Conservation (phyloP, 1,140 invertebrate species). For the Drosophila sproati region DNA sequence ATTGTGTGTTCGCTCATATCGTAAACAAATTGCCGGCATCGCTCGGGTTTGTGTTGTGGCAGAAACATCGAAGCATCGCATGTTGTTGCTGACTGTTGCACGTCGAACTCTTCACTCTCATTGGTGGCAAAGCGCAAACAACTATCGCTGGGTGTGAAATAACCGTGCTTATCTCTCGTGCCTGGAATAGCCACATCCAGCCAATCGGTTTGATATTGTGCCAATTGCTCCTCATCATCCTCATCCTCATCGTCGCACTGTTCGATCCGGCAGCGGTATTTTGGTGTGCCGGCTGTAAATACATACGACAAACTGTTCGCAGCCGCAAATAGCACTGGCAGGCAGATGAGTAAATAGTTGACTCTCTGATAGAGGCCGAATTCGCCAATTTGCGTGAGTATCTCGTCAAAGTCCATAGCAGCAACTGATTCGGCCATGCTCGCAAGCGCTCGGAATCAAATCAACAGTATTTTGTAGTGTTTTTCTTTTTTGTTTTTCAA, state of each 20-base stretch:
- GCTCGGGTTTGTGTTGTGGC: constrained; percentile 43
- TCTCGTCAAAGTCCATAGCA: constrained; percentile 75
- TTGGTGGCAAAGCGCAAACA: constrained; percentile 64
- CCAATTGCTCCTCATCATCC: not conserved
- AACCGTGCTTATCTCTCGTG: constrained; percentile 55
- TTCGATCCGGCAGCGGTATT: constrained; percentile 85
- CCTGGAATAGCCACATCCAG: constrained; percentile 84
- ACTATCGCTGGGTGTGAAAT: constrained; percentile 61
- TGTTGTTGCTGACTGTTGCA: constrained; percentile 2
- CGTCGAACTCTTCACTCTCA: not conserved
- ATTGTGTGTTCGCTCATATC: constrained; percentile 85
- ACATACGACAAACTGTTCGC: constrained; percentile 87
- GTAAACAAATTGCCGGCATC: constrained; percentile 86
- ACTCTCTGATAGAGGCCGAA: constrained; percentile 86
- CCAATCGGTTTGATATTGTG: constrained; percentile 84
- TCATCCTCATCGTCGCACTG: constrained; percentile 84
- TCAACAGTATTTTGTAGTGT: too few relatives aligned
- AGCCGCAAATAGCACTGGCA: constrained; percentile 86
- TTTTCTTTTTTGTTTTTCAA: constrained; percentile 5
- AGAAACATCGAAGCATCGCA: constrained; percentile 77
- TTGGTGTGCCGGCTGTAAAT: constrained; percentile 86
- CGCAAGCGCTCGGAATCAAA: not conserved
- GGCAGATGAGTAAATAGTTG: constrained; percentile 86
- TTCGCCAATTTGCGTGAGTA: constrained; percentile 87
- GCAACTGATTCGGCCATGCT: constrained; percentile 21